Base-by-base conservation (phyloP, 2,113 vertebrate genomes). In the Pseudonaja textilis region DNA sequence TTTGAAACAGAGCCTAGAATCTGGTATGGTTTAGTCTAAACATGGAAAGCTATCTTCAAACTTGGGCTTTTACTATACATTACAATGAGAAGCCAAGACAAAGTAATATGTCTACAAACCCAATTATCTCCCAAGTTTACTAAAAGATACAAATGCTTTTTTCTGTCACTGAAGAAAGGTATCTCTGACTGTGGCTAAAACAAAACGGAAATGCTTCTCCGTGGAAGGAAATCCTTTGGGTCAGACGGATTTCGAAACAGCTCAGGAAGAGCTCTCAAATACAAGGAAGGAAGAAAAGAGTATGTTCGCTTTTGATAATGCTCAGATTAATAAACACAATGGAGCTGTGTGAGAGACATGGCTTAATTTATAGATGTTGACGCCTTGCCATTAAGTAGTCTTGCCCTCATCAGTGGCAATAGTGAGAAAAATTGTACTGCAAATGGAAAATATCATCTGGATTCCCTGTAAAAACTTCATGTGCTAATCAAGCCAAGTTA, bases 211-310 rank as follows among this genome's bases (percentile, higher is more conserved):
- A 23, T 55, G 54, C 12, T 89, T 16, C 52, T 92, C 52, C 23
- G 2, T 45, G 8, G 87, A 81, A 89, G 61, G 87, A 92, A 89
- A 81, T 55, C 26, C 26, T 29, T 81, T 5, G 34, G 61, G 50
- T 54, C 34, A n/a, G 55, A 55, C 26, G 89, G 29, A 8, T 92
- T 92, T 74, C 7, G 61, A 34, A 34, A 47, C 2, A 7, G 50
- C 34, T 92, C 91, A 56, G 91, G 91, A 92, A 89, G 86, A 20
- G 16, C 87, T 39, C 74, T 42, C 54, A 88, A 74, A 92, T 92
- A 74, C 59, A 92, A 88, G 91, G 85, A 88, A 92, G 81, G 81
- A 91, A 91, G 47, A 85, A 25, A 34, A 54, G 16, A 39, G 57
- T 22, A 69, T 26, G 86, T 14, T 54, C 57, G 18, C 12, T 34